These are phyloP conservation scores for Beroe forskalii DNA, from an alignment of 37 sponge, comb jelly and placozoan species.

Conservation along the genomic window DNA sequence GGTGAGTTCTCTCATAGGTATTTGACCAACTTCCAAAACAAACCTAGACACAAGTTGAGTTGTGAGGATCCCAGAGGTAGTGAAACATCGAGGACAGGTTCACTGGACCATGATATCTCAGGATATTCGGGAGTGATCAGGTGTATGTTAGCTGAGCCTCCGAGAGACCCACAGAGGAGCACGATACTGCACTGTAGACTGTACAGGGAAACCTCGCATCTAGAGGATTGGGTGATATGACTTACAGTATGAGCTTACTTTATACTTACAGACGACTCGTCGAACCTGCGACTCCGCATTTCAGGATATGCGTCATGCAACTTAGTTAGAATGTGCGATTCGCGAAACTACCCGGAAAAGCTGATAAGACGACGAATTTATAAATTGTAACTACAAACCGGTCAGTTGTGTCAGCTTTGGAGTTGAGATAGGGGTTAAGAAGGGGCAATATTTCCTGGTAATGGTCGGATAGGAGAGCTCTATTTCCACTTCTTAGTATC, in stretches of 20 bases:
- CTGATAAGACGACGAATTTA: too few relatives aligned
- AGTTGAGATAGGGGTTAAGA: slow-evolving; percentile 19
- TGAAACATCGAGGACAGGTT: not conserved
- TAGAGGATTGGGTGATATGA: too few relatives aligned
- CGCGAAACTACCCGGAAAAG: too few relatives aligned
- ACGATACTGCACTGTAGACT: slow-evolving; percentile 10
- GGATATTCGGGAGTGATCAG: not conserved
- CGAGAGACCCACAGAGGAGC: not conserved
- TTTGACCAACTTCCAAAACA: too few relatives aligned
- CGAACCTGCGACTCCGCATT: too few relatives aligned
- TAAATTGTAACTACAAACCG: too few relatives aligned
- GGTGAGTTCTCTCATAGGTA: too few relatives aligned
- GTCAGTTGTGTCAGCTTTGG: not conserved
- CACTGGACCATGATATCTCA: slow-evolving; percentile 18
- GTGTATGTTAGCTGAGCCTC: not conserved
- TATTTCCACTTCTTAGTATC: not conserved
- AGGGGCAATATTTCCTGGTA: slow-evolving; percentile 22
- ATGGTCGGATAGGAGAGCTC: not conserved
- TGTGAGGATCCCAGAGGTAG: not conserved
- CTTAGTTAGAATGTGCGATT: too few relatives aligned
- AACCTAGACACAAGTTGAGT: not conserved
- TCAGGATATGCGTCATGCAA: too few relatives aligned
- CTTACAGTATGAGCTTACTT: too few relatives aligned
- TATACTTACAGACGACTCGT: too few relatives aligned
- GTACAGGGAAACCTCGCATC: not conserved